A percentile compares a stretch with the other conserved stretches of the same genome.
These are phyloP conservation scores for Zaprionus taronus DNA, from an alignment of 1,140 invertebrate species.

Conservation along the genomic window DNA sequence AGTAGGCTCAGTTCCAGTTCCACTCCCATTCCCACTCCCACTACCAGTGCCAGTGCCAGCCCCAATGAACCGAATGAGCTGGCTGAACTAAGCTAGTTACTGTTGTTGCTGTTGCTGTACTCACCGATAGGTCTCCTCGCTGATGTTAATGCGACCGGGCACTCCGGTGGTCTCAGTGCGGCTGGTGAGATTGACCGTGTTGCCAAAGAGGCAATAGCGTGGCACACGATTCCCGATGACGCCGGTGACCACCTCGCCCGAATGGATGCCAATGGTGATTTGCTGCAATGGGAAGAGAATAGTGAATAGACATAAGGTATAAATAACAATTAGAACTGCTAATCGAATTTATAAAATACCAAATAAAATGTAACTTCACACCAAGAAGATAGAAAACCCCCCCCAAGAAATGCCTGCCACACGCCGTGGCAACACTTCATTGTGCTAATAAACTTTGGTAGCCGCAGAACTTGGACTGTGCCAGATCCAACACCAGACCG, in stretches of 20 bases:
- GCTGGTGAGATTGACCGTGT: constrained; percentile 98
- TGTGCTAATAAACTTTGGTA: constrained; percentile 71
- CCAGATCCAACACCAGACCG: background rate
- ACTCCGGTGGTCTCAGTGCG: constrained; percentile 97
- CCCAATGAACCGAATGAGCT: too few relatives aligned
- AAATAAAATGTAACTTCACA: constrained; percentile 22
- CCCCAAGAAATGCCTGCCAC: constrained; percentile 13
- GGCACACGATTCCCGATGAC: constrained; percentile 99
- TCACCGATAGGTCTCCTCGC: constrained; percentile 96
- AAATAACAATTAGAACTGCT: constrained; percentile 24
- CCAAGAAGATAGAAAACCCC: background rate
- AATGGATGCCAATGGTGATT: constrained; percentile 98
- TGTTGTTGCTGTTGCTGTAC: constrained; percentile 40
- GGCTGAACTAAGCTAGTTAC: constrained; percentile 41
- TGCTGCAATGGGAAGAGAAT: constrained; percentile 86
- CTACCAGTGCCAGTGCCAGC: too few relatives aligned
- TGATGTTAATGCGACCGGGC: constrained; percentile 96
- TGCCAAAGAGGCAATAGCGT: constrained; percentile 98
- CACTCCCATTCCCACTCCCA: background rate
- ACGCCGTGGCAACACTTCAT: constrained; percentile 60
- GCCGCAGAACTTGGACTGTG: constrained; percentile 12
- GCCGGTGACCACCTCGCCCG: constrained; percentile 97
- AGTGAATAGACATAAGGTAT: background rate
- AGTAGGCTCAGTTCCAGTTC: background rate
- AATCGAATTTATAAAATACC: constrained; percentile 32